phyloP scores from a whole-genome alignment of 1,140 invertebrate species.

The Diachasma alloeum region DNA sequence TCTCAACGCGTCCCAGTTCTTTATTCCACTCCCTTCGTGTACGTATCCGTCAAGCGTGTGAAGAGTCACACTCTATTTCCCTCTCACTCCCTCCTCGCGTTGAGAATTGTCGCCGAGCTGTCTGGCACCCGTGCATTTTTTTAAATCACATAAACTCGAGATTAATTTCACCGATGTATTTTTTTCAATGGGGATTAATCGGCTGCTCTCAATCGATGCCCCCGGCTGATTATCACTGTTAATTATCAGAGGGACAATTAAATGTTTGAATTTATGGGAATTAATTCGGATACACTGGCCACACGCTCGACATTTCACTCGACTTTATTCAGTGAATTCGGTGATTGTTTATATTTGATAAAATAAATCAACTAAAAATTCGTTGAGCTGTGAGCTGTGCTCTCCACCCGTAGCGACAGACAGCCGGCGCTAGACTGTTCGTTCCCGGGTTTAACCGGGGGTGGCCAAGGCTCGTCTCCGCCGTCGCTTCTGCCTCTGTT shows the following conservation, averaged over 20 bases:
- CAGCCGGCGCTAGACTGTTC: slow-evolving; percentile 26
- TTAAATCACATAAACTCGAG: not conserved
- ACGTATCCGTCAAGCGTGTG: not conserved
- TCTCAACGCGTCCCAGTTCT: not conserved
- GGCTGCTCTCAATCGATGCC: not conserved
- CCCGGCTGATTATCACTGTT: no score
- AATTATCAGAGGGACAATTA: no score
- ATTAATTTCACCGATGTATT: not conserved
- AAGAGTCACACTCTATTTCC: not conserved
- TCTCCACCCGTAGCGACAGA: slow-evolving; percentile 12
- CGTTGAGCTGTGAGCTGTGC: not conserved
- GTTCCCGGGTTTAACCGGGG: slow-evolving; percentile 1
- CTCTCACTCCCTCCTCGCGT: not conserved
- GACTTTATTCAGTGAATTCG: not conserved
- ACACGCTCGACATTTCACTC: not conserved
- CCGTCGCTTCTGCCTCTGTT: not conserved
- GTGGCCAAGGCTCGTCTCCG: not conserved
- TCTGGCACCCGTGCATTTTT: not conserved
- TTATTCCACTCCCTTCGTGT: not conserved
- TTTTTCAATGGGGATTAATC: not conserved
- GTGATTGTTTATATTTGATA: not conserved
- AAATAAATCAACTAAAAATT: slow-evolving; percentile 10
- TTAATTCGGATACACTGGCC: not conserved
- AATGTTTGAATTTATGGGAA: not conserved
- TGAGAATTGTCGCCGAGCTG: slow-evolving; percentile 10